Evolutionary conservation across 1,140 invertebrate genomes (phyloP), one percentile per base, ranked within the genome.

Genomic region (Luehdorfia chinensis): DNA sequence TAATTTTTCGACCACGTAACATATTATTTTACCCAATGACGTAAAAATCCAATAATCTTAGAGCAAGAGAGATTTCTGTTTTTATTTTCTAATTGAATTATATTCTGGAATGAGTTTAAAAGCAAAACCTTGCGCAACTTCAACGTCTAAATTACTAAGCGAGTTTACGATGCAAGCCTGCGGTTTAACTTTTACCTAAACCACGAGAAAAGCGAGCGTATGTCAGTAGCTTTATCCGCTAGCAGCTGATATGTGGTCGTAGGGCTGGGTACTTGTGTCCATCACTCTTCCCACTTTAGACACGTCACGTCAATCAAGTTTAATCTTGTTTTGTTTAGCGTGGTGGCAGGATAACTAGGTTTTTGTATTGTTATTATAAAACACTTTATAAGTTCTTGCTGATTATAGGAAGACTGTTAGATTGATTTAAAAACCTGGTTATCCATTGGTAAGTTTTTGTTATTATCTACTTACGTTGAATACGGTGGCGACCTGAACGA

Each of bases 211-310:
- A 62, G 56, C 44, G 55, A 58, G 57, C 57, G 59, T 65, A 53
- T 62, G 68, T 72, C 68, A 75, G 44, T 64, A 62, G 62, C 66
- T 71, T 75, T 66, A 75, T 39, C 43, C 52, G 57, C 54, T 61
- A 47, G 54, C 47, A 47, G 36, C 21, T 70, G 74, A 75, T 68
- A 74, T 77, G 74, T 59, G 70, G 68, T 77, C 67, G 48, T 32
- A 33, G 28, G 39, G 11, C 14, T 31, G 13, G 19, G 21, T 31
- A 33, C 27, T 27, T 23, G 6, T 6, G 19, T 21, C 19, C 28
- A 21, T 37, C 34, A 37, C 34, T 37, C 15, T 37, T 37, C 34
- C 18, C 21, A 37, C 34, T 21, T 21, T 27, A 27, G 7, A 6
- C 9, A 31, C 6, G 18, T 14, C n/a, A 2, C 15, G 31, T 25